Evolutionary conservation across 2,888 invertebrate genomes (phyloP), one percentile per base, ranked within the genome.

Genomic region (Osmoderma eremita): DNA sequence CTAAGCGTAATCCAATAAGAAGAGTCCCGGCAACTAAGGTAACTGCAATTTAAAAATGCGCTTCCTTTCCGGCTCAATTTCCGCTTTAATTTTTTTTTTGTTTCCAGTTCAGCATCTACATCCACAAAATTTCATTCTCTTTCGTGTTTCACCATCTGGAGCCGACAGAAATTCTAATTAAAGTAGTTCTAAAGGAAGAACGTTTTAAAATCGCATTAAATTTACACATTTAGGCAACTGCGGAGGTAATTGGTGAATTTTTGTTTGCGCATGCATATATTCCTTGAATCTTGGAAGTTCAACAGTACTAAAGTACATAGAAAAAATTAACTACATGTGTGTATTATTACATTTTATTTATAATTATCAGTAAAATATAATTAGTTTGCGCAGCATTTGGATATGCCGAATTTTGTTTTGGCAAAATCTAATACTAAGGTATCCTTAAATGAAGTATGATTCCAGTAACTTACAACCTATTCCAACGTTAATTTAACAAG

Each of bases 151-250:
- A 61, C 10, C 58, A 61, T 45, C 45, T 61, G 58, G 30, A 61
- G 8, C 58, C 30, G 58, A 61, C 17, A 61, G 30, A 45, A 61
- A 30, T 61, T 42, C 45, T 61, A 61, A 61, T 61, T 61, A 48
- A 61, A 61, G 17, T 48, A 48, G 48, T 61, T 45, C 15, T 36
- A 18, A 38, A 12, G 15, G 24, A 13, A 10, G 22, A 15, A 22
- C 10, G 41, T 3, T 15, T 17, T 30, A 12, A 10, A 45, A 36
- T 4, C 8, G 24, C 5, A 53, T 15, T 5, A 36, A 36, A 12
- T 36, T 17, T 53, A 17, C 42, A 12, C 30, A n/a, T 36, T 5
- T 53, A 53, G 5, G 12, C 8, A 36, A 6, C 15, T 36, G 15
- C 4, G 13, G 39, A 15, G 36, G 36, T 36, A 36, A 30, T 20